These are phyloP conservation scores for Tridacna gigas DNA, from an alignment of 2,888 invertebrate species.

Conservation along the genomic window DNA sequence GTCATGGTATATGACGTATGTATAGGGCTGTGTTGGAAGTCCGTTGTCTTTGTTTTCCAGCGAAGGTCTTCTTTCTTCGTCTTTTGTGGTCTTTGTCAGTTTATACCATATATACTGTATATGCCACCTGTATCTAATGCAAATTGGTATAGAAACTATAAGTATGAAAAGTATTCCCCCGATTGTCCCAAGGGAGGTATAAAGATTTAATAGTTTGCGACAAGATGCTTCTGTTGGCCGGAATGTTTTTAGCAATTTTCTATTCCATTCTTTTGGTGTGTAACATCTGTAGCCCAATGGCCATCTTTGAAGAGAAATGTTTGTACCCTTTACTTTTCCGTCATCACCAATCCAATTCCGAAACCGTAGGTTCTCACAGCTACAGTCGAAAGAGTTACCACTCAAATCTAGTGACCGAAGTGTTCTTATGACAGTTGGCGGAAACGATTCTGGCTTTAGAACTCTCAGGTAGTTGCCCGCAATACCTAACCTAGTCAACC, in stretches of 20 bases:
- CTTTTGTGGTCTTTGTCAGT: neutral
- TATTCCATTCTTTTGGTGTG: neutral
- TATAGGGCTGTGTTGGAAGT: neutral
- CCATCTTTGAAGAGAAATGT: constrained; percentile 21
- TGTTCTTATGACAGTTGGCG: neutral
- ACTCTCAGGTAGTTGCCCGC: constrained; percentile 3
- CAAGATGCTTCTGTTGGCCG: constrained; percentile 22
- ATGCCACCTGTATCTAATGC: constrained; percentile 25
- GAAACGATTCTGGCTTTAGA: constrained; percentile 16
- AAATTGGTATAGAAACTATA: neutral
- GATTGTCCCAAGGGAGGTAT: neutral
- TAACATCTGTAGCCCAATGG: constrained; percentile 27
- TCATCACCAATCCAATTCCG: constrained; percentile 39
- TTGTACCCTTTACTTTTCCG: constrained; percentile 7
- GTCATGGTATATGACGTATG: constrained; percentile 37
- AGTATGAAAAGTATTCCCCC: neutral
- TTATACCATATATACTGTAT: constrained; percentile 2
- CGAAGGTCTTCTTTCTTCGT: neutral
- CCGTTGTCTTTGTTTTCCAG: neutral
- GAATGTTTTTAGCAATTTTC: constrained; percentile 9
- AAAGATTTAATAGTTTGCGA: neutral
- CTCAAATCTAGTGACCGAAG: constrained; percentile 23
- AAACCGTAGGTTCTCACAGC: constrained; percentile 51
- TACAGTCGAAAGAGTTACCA: constrained; percentile 48
- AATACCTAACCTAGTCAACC: neutral